phyloP scores from a whole-genome alignment of 2,113 vertebrate genomes.

The Callaeas wilsoni region DNA sequence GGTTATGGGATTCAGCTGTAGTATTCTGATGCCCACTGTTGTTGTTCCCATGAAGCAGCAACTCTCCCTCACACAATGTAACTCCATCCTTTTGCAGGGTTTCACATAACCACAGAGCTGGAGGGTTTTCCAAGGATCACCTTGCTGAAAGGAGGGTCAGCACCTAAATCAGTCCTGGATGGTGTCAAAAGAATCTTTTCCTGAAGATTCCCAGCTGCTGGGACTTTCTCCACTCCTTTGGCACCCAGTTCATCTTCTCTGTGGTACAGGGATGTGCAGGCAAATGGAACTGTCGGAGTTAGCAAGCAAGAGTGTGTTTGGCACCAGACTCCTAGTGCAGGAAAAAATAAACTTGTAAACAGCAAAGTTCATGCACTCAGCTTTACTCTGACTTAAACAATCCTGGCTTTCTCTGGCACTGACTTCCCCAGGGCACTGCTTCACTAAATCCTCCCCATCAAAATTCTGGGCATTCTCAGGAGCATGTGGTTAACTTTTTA shows the following conservation, averaged over 20 bases:
- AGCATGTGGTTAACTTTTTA: not conserved
- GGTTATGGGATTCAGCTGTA: not conserved
- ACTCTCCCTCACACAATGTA: accelerated
- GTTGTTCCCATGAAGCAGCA: not conserved
- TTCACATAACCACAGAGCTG: not conserved
- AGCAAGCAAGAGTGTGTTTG: not conserved
- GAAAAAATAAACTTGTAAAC: not conserved
- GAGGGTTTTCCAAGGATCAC: not conserved
- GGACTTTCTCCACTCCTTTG: not conserved
- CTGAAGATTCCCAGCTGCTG: not conserved
- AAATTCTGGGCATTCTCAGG: not conserved
- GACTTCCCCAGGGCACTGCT: not conserved
- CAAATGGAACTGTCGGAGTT: not conserved
- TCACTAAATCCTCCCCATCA: not conserved
- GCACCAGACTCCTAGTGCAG: not conserved
- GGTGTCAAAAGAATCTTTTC: not conserved
- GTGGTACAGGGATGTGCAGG: not conserved
- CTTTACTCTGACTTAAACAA: not conserved
- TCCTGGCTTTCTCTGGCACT: not conserved
- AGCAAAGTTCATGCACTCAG: not conserved
- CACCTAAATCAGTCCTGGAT: not conserved
- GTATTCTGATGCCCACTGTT: not conserved
- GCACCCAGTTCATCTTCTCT: not conserved
- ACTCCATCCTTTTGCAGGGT: not conserved
- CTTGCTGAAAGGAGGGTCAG: not conserved